phyloP scores from a whole-genome alignment of 2,113 vertebrate genomes.

The Ammospiza nelsoni region DNA sequence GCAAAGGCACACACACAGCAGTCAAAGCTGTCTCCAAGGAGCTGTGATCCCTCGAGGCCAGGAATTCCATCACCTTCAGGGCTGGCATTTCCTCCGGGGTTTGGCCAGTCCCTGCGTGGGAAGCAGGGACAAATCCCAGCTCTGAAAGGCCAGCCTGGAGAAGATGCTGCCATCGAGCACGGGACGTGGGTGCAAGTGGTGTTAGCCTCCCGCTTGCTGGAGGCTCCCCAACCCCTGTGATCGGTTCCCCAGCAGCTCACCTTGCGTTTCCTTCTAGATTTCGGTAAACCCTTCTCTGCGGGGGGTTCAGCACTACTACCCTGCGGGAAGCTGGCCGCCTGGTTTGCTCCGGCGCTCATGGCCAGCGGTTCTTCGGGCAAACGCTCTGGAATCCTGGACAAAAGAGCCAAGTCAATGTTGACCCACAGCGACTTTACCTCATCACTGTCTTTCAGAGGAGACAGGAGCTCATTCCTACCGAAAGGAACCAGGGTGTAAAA shows the following conservation, averaged over 20 bases:
- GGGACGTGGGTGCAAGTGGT: fast-evolving
- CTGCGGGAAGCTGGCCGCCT: slow-evolving; percentile 69
- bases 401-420: slow-evolving; percentile 93
- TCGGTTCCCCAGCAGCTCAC: slow-evolving; percentile 62
- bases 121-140: background rate
- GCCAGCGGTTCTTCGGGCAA: slow-evolving; percentile 71
- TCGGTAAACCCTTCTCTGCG: slow-evolving; percentile 77
- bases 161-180: background rate
- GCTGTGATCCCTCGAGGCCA: background rate
- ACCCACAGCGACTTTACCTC: slow-evolving; percentile 92
- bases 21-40: fast-evolving
- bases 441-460: slow-evolving; percentile 80
- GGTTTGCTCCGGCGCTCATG: slow-evolving; percentile 72
- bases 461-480: slow-evolving; percentile 85
- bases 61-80: background rate
- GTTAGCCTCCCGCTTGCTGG: background rate
- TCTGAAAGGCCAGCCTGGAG: background rate
- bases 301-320: slow-evolving; percentile 58
- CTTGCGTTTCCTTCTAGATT: slow-evolving; percentile 93
- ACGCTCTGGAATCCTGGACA: slow-evolving; percentile 89
- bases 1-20: background rate
- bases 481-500: slow-evolving; percentile 96
- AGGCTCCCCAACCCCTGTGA: background rate
- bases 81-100: background rate
- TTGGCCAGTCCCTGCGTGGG: fast-evolving